Evolutionary conservation across 2,797 vertebrate genomes (phyloP), one percentile per base, ranked within the genome.

Genomic region (Taeniopygia guttata): DNA sequence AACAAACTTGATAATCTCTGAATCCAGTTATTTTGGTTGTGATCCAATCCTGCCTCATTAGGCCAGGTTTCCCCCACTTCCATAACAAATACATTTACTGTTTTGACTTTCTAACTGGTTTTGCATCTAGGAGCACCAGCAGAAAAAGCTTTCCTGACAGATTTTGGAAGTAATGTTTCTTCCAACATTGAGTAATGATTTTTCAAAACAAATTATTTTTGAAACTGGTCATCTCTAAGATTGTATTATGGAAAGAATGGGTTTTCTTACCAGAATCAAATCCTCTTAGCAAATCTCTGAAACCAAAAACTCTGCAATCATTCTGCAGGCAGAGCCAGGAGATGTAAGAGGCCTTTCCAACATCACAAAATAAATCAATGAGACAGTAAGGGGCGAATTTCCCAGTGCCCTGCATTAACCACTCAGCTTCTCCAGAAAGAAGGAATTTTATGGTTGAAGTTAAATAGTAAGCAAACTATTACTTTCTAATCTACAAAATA

Each of bases 401-500:
- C 38, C 32, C 40, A 86, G 4, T 26, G 34, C 32, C 32, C 7
- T 87, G 40, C 26, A 64, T 66, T 87, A 93, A 82, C 11, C 19
- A 70, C 51, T 49, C 32, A 72, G 51, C 29, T 76, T 32, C 22
- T 83, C 49, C 1, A 2, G 19, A 84, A 66, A 48, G 59, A 86
- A 95, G 16, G 59, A 78, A 75, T 83, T 60, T 70, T n/a, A 66
- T 16, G 27, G 29, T 76, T 83, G 85, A 89, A 91, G 54, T 93
- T 75, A 95, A 95, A 87, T 40, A 88, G 62, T 51, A 94, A 78
- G 27, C 29, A 84, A 93, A 84, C 54, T 42, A 26, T 55, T 72
- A 67, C 40, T 81, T 94, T 95, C 62, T 86, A 73, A 54, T 84
- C 40, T 79, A 82, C 42, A 80, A 94, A 93, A 88, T 7, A 92